These are phyloP conservation scores for Dicaeum eximium DNA, from an alignment of 2,113 vertebrate genomes.

Conservation along the genomic window DNA sequence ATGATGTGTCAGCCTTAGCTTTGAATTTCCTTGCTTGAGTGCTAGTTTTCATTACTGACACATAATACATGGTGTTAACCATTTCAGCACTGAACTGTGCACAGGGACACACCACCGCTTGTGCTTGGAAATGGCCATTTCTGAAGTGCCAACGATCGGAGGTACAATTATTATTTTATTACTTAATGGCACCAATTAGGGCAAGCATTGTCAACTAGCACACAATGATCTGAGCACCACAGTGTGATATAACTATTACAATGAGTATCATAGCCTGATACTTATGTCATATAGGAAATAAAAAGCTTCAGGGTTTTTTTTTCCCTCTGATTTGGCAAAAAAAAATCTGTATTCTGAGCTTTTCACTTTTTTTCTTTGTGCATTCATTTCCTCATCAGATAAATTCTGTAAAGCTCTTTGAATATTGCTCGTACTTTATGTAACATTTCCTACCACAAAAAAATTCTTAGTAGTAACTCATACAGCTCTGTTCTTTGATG, in stretches of 20 bases:
- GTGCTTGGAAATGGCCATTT: background rate
- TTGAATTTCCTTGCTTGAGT: slow-evolving; percentile 65
- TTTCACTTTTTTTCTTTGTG: background rate
- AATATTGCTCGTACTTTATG: background rate
- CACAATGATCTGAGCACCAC: slow-evolving; percentile 34
- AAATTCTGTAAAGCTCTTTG: background rate
- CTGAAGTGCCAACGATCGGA: background rate
- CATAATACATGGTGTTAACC: slow-evolving; percentile 45
- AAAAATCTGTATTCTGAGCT: background rate
- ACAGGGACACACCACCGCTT: background rate
- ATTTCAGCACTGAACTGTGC: slow-evolving; percentile 4
- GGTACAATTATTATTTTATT: slow-evolving; percentile 35
- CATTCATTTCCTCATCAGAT: background rate
- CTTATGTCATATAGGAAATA: background rate
- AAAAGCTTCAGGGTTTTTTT: background rate
- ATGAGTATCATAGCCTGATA: background rate
- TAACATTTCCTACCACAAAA: background rate
- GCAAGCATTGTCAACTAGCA: slow-evolving; percentile 34
- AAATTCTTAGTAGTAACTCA: background rate
- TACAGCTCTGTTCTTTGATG: background rate
- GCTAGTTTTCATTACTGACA: slow-evolving; percentile 66
- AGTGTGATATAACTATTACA: slow-evolving; percentile 27
- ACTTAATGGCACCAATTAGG: slow-evolving; percentile 42
- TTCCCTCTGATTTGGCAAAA: background rate
- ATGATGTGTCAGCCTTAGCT: slow-evolving; percentile 63